Evolutionary conservation across 1,140 invertebrate genomes (phyloP), one percentile per base, ranked within the genome.

Genomic region (Drosophila eugracilis): DNA sequence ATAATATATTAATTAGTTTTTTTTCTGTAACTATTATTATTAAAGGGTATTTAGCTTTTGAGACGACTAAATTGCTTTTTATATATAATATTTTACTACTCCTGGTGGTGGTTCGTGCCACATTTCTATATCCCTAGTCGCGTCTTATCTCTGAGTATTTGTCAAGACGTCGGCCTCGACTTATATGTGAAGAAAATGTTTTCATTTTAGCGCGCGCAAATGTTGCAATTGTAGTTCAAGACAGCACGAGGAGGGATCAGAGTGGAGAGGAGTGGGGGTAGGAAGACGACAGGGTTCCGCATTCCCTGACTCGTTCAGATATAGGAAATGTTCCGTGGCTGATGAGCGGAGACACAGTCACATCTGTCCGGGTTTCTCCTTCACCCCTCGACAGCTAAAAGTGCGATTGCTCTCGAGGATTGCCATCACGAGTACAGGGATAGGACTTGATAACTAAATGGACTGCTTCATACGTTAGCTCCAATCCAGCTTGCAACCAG

Each of bases 201-300:
- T 41, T 81, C 50, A 45, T 85, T 88, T 86, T 78, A 73, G 83
- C 83, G 81, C 83, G 81, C 78, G 81, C 74, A 88, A 88, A 86
- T 86, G 81, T 75, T 88, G 81, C 81, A 86, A 86, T 86, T 81
- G 81, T 74, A 65, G 50, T 28, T 53, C 30, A 74, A 84, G 66
- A 79, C 67, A 70, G 49, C 57, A 63, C 71, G 37, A 72, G 66
- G 44, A 72, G 54, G 53, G 19, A 7, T 12, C 9, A 21, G 19
- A 36, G 17, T 44, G 34, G 54, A 14, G 42, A 24, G 44, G 32
- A 22, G 34, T 26, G 47, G 14, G 36, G 10, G 28, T 24, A 32
- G 37, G 50, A 32, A 26, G 50, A 47, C 48, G n/a, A 26, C 32
- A 37, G 69, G 54, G 70, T 62, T 73, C 70, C 59, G 75, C 58